These are phyloP conservation scores for Typhlichthys subterraneus DNA, from an alignment of 2,797 vertebrate species.

Conservation along the genomic window DNA sequence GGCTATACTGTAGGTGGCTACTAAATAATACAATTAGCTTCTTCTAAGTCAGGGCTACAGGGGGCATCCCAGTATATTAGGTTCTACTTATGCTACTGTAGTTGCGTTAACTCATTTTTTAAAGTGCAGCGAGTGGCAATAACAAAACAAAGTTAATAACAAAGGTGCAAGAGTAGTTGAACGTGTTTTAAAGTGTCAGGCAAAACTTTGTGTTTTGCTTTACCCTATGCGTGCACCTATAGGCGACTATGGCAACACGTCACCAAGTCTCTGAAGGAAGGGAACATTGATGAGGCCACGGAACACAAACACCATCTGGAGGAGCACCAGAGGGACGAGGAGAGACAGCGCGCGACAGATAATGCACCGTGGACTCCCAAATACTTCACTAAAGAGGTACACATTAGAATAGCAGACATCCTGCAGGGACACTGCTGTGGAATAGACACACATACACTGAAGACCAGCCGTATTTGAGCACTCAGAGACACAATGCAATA, in stretches of 20 bases:
- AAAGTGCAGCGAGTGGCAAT: too few species aligned
- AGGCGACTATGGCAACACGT: slow-evolving; percentile 91
- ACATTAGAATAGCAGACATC: neutral
- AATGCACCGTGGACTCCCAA: slow-evolving; percentile 84
- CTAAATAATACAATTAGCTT: too few species aligned
- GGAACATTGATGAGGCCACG: slow-evolving; percentile 86
- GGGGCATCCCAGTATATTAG: too few species aligned
- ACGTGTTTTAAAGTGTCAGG: neutral
- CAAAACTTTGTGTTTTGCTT: neutral
- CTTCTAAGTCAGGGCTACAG: too few species aligned
- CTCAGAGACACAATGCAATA: too few species aligned
- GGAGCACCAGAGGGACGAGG: slow-evolving; percentile 87
- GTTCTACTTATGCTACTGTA: too few species aligned
- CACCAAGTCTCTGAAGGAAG: slow-evolving; percentile 85
- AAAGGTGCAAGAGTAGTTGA: too few species aligned
- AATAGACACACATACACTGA: neutral
- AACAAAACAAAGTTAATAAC: too few species aligned
- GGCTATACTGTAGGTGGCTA: too few species aligned
- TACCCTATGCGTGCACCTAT: neutral
- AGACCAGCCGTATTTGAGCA: too few species aligned
- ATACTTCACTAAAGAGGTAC: slow-evolving; percentile 86
- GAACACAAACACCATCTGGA: slow-evolving; percentile 90
- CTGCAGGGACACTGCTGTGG: neutral
- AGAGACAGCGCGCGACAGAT: slow-evolving; percentile 79
- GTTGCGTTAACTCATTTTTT: too few species aligned